Percentiles rank a stretch among this genome's conserved stretches.
phyloP scores from a whole-genome alignment of 1,140 invertebrate species.

The Drosophila sp. region DNA sequence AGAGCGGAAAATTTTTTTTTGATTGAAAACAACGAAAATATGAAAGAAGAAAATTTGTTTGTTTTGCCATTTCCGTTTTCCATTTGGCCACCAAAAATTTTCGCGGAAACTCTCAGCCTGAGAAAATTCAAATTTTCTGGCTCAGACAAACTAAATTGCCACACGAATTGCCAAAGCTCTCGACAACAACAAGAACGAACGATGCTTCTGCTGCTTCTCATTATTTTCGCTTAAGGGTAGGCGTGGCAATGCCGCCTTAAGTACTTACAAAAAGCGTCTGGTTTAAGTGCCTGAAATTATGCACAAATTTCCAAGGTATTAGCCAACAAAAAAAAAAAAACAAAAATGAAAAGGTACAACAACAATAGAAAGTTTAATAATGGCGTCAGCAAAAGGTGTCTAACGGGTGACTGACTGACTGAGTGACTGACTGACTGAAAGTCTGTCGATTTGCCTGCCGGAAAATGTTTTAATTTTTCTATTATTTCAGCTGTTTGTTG shows the following conservation, averaged over 20 bases:
- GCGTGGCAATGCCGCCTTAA: slow-evolving; percentile 44
- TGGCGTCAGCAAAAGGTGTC: slow-evolving; percentile 57
- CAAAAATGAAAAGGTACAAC: background rate
- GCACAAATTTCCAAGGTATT: slow-evolving; percentile 65
- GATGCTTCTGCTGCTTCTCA: background rate
- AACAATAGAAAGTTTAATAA: slow-evolving; percentile 51
- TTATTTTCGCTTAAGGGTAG: slow-evolving; percentile 19
- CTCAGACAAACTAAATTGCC: slow-evolving; percentile 57
- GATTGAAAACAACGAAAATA: background rate
- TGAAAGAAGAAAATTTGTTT: background rate
- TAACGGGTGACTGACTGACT: slow-evolving; percentile 26
- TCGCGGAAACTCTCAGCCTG: slow-evolving; percentile 10
- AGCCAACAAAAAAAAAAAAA: slow-evolving; percentile 27
- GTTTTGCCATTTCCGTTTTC: background rate
- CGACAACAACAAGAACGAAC: background rate
- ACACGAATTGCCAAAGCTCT: slow-evolving; percentile 23
- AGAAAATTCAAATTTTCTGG: slow-evolving; percentile 32
- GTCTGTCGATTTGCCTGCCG: slow-evolving; percentile 10
- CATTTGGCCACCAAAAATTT: background rate
- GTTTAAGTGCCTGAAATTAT: slow-evolving; percentile 64
- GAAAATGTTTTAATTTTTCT: slow-evolving; percentile 61
- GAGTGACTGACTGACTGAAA: background rate
- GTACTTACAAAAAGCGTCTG: slow-evolving; percentile 59
- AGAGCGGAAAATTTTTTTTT: background rate
- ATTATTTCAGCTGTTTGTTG: slow-evolving; percentile 57